Evolutionary conservation across 2,888 invertebrate species (phyloP), one percentile per base, ranked within the genome.

Genomic region (Oithona nana): DNA sequence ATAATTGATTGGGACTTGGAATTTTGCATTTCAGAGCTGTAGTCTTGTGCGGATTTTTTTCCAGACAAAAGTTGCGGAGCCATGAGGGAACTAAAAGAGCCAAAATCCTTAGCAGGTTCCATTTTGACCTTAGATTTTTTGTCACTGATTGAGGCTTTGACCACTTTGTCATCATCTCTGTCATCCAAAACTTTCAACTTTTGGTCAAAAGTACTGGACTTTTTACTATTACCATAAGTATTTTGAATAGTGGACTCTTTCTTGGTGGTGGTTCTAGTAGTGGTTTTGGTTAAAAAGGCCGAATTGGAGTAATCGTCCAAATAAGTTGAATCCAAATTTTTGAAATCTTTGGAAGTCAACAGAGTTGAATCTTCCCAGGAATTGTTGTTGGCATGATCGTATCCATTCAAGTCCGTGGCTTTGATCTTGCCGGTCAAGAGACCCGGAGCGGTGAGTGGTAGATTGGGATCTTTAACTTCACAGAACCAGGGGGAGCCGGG

Each of bases 401-500:
- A 48, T 4, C 57, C 57, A 31, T 57, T 57, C 29, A 29, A 3
- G 11, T 59, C 49, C 24, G 26, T 11, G 16, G 49, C 59, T 20
- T 59, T 31, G 6, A 54, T 24, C 22, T 52, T 52, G 24, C 54
- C 54, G 13, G 62, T 30, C 13, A 62, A 24, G 6, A 62, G 56
- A 20, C 52, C 48, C 11, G 62, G 62, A 3, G 54, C 20, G 16
- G 39, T n/a, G 11, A 62, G 56, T 26, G 52, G 52, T 4, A 31
- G 29, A 39, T 62, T 62, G 56, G 54, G 52, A 28, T 62, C 62
- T 29, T 62, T 62, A 2, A 62, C 63, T 51, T 58, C 59, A 16
- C 55, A 28, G 28, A 58, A 63, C 58, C 58, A 63, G 39, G 48
- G 57, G 57, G 26, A 55, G 50, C 29, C 30, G 28, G 86, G 84